phyloP scores from a whole-genome alignment of 2,113 vertebrate species.

The Camelus bactrianus region DNA sequence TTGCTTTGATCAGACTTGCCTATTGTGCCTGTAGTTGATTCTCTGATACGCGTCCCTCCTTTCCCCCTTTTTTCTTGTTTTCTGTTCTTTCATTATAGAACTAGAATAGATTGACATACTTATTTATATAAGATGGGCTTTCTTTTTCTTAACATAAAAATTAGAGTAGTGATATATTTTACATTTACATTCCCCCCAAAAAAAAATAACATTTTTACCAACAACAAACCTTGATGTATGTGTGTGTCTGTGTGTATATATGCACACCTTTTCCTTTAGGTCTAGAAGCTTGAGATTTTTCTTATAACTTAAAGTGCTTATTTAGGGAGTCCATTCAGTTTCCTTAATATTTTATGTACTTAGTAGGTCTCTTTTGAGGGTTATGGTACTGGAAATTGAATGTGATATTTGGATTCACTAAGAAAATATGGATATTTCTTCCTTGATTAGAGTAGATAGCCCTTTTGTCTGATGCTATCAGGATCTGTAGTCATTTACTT shows the following conservation, averaged over 20 bases:
- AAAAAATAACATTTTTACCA: not conserved
- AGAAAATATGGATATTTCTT: not conserved
- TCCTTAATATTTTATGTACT: slow-evolving; percentile 24
- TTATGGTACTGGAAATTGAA: slow-evolving; percentile 1
- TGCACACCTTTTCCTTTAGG: not conserved
- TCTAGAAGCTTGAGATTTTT: slow-evolving; percentile 32
- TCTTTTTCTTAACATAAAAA: not conserved
- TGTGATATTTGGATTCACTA: not conserved
- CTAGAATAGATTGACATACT: not conserved
- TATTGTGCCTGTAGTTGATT: not conserved
- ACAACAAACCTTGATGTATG: not conserved
- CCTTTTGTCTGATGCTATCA: not conserved
- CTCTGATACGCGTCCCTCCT: not conserved
- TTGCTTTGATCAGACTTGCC: not conserved
- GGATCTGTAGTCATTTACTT: not conserved
- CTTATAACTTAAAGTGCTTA: not conserved
- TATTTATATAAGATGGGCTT: not conserved
- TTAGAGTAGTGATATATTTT: not conserved
- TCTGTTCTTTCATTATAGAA: slow-evolving; percentile 12
- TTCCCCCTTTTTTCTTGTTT: not conserved
- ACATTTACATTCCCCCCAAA: not conserved
- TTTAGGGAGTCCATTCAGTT: not conserved
- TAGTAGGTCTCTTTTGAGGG: not conserved
- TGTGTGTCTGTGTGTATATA: not conserved
- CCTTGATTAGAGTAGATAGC: not conserved